Percentiles rank a stretch among this genome's conserved stretches.
Conservation (phyloP, 2,797 vertebrate species). For the Remorina albescens region DNA sequence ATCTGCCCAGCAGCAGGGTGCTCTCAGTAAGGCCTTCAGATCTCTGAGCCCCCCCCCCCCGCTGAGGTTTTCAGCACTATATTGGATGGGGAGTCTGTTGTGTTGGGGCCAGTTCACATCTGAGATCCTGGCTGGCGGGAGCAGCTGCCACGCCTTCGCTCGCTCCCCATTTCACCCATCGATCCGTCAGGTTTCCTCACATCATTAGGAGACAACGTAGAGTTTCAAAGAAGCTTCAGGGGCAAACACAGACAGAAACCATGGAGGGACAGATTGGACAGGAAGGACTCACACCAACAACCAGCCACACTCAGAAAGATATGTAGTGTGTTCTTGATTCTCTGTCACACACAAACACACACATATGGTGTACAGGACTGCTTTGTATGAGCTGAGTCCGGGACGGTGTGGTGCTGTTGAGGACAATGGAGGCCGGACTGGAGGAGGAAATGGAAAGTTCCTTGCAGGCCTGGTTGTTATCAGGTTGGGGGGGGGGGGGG, state of each 20-base stretch:
- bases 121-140: neutral
- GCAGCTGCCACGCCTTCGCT: neutral
- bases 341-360: too few species aligned
- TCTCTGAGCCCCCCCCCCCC: neutral
- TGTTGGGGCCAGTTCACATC: constrained; percentile 26
- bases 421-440: constrained; percentile 45
- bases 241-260: too few species aligned
- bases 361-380: too few species aligned
- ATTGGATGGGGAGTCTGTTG: constrained; percentile 29
- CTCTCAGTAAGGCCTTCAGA: neutral
- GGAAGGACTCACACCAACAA: too few species aligned
- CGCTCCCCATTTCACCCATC: neutral
- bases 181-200: too few species aligned
- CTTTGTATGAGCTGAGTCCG: neutral
- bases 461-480: constrained; percentile 39
- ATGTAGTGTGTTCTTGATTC: too few species aligned
- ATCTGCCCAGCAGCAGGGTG: constrained; percentile 5
- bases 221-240: too few species aligned
- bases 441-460: constrained; percentile 74
- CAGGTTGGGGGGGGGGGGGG: constrained; percentile 40
- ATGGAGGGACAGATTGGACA: too few species aligned
- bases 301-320: too few species aligned
- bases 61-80: neutral
- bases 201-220: too few species aligned
- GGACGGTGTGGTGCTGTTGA: neutral